These are phyloP conservation scores for Lordiphosa collinella DNA, from an alignment of 1,140 invertebrate species.

Conservation along the genomic window DNA sequence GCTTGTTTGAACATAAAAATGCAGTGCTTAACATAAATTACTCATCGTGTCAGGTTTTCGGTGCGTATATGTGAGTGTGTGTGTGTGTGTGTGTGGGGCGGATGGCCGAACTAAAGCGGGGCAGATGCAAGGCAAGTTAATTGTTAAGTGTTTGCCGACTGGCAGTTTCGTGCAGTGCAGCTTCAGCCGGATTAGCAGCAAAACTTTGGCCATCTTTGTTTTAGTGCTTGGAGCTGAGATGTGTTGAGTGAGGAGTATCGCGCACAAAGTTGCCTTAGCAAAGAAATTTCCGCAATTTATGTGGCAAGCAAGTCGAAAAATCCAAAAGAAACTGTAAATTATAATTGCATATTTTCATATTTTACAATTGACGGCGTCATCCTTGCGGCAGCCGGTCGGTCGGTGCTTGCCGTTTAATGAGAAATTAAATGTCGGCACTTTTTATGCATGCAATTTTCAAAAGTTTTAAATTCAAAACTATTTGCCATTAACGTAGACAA, in stretches of 20 bases:
- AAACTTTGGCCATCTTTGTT: constrained; percentile 53
- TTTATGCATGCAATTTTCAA: constrained; percentile 50
- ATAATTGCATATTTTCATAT: constrained; percentile 78
- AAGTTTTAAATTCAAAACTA: constrained; percentile 54
- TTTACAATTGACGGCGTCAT: constrained; percentile 70
- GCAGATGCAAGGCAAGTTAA: constrained; percentile 66
- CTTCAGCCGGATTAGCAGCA: constrained; percentile 60
- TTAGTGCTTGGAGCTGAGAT: constrained; percentile 25
- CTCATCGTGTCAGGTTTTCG: constrained; percentile 55
- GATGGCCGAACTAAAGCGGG: constrained; percentile 1
- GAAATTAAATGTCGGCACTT: constrained; percentile 57
- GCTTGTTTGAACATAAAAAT: constrained; percentile 77
- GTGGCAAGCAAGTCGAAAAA: constrained; percentile 39
- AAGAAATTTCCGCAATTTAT: constrained; percentile 55
- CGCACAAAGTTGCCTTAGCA: constrained; percentile 55
- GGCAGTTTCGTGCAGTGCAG: constrained; percentile 38
- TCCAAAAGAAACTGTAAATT: constrained; percentile 61
- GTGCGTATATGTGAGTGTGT: constrained; percentile 13
- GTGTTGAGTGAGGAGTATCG: constrained; percentile 17
- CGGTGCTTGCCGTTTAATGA: constrained; percentile 43
- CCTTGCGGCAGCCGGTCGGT: constrained; percentile 20
- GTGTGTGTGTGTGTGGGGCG: too few relatives aligned
- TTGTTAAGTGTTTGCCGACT: constrained; percentile 69
- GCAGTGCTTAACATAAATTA: constrained; percentile 74
- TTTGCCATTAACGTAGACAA: constrained; percentile 1